A percentile compares a stretch with the other conserved stretches of the same genome.
These are phyloP conservation scores for Leucoptera coffeella DNA, from an alignment of 2,888 invertebrate genomes.

Conservation along the genomic window DNA sequence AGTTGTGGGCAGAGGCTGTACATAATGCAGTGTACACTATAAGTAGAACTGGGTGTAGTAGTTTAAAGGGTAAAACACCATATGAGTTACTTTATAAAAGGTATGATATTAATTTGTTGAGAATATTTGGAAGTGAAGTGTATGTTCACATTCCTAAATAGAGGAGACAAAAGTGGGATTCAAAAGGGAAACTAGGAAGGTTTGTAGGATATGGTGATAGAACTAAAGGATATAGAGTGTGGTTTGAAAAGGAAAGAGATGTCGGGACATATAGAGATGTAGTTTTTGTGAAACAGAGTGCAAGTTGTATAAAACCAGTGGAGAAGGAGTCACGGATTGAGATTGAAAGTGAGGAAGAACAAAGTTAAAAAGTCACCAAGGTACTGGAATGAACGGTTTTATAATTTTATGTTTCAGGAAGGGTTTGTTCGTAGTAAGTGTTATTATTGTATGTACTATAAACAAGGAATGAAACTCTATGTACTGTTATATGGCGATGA, in stretches of 20 bases:
- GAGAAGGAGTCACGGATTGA: not conserved
- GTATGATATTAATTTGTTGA: not conserved
- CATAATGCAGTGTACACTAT: too few relatives aligned
- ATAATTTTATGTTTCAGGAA: slow-evolving; percentile 1
- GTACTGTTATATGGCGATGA: not conserved
- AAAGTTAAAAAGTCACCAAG: not conserved
- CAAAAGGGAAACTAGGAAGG: too few relatives aligned
- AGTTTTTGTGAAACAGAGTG: too few relatives aligned
- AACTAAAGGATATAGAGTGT: not conserved
- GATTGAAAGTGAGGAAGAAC: not conserved
- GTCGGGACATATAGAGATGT: too few relatives aligned
- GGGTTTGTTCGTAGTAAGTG: not conserved
- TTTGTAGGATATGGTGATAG: not conserved
- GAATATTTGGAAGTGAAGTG: not conserved
- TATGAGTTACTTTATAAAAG: too few relatives aligned
- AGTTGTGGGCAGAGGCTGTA: too few relatives aligned
- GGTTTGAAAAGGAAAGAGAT: too few relatives aligned
- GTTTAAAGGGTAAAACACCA: slow-evolving; percentile 9
- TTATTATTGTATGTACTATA: not conserved
- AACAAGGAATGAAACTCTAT: not conserved
- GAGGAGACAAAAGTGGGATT: too few relatives aligned
- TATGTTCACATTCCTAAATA: too few relatives aligned
- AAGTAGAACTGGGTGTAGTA: too few relatives aligned
- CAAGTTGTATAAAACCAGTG: not conserved
- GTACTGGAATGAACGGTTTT: not conserved